Evolutionary conservation across 1,140 invertebrate genomes (phyloP).

Genomic region (Apis cerana): DNA sequence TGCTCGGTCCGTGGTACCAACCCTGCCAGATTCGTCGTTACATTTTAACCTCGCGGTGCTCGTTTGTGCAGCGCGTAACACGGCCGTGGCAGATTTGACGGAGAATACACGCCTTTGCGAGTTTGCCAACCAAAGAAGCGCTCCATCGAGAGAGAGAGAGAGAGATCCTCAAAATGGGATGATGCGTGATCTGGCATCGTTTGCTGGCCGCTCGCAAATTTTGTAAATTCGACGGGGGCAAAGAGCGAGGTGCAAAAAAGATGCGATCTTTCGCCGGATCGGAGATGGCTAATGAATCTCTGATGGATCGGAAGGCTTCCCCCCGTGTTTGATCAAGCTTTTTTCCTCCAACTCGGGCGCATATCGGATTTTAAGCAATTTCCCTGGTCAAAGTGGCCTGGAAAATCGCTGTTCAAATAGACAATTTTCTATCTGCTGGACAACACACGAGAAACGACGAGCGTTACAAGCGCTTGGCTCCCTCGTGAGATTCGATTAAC

Average conservation of each 20-base stretch:
- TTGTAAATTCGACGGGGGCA: not conserved
- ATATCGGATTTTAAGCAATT: conserved; percentile 15
- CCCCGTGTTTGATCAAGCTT: not conserved
- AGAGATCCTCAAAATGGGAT: too few relatives aligned
- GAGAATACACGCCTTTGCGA: conserved; percentile 9
- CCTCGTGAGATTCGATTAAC: conserved; percentile 39
- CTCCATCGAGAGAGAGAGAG: too few relatives aligned
- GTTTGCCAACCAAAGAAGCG: too few relatives aligned
- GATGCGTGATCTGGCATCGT: not conserved
- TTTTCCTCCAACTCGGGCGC: not conserved
- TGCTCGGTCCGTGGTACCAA: not conserved
- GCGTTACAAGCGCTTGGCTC: not conserved
- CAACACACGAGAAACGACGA: not conserved
- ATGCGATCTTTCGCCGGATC: not conserved
- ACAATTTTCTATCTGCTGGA: conserved; percentile 13
- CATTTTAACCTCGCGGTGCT: too few relatives aligned
- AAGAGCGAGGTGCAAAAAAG: not conserved
- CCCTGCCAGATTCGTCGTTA: too few relatives aligned
- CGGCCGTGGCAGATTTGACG: not conserved
- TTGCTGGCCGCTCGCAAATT: not conserved
- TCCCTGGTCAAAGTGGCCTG: conserved; percentile 14
- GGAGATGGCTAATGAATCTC: not conserved
- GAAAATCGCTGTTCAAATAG: conserved; percentile 36
- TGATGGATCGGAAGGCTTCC: not conserved
- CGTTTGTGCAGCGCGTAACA: too few relatives aligned